Conservation (phyloP, 2,113 vertebrate species). For the Mesoclemmys tuberculata region DNA sequence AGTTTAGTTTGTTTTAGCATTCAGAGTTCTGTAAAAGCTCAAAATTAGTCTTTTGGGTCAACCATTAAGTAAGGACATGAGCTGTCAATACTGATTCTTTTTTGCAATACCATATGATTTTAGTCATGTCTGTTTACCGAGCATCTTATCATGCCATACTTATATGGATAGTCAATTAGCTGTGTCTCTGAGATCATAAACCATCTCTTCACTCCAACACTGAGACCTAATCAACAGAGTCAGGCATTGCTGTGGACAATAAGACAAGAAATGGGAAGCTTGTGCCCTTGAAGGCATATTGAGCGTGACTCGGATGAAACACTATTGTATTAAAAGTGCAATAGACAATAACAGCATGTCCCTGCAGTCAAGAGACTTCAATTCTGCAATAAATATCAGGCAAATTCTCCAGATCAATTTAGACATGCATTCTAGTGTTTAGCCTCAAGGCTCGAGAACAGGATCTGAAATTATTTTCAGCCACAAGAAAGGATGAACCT, state of each 20-base stretch:
- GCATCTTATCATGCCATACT: neutral
- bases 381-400: neutral
- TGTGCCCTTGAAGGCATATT: slow-evolving; percentile 6
- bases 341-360: neutral
- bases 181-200: neutral
- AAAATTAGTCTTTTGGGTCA: neutral
- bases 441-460: neutral
- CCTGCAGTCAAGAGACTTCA: neutral
- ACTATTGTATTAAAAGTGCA: neutral
- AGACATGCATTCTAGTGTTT: neutral
- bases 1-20: neutral
- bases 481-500: neutral
- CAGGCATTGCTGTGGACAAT: neutral
- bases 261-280: neutral
- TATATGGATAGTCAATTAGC: neutral
- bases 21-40: neutral
- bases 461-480: slow-evolving; percentile 20
- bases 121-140: neutral
- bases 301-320: neutral
- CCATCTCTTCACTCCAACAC: neutral
- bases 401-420: slow-evolving; percentile 18
- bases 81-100: neutral
- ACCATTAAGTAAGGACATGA: neutral
- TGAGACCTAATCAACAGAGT: neutral
- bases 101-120: neutral